Conservation (phyloP, 2,888 invertebrate species). For the Catocala nupta region DNA sequence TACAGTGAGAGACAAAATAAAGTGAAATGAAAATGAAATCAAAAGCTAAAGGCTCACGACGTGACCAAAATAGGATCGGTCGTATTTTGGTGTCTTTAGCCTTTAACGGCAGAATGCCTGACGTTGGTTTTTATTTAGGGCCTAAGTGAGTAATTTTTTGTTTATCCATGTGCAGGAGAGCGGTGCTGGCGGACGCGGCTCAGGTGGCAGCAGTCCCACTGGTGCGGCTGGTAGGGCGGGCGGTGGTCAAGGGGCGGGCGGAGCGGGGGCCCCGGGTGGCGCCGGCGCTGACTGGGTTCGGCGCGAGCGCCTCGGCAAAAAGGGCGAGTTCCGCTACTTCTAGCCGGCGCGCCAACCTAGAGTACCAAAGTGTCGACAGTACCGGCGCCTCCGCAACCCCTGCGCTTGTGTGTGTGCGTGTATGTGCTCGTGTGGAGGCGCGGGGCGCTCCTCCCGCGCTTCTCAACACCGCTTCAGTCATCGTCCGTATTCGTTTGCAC, state of each 20-base stretch:
- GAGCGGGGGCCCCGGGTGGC: conserved; percentile 68
- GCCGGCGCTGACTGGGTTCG: conserved; percentile 92
- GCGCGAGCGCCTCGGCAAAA: conserved; percentile 96
- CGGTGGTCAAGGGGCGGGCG: conserved; percentile 66
- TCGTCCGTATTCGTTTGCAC: conserved; percentile 15
- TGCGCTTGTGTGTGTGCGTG: conserved; percentile 27
- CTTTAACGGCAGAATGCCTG: no score
- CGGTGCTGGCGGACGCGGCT: conserved; percentile 58
- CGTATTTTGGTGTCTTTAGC: no score
- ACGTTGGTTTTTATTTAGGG: no score
- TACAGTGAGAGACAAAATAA: no score
- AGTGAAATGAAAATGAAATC: no score
- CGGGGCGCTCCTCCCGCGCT: not conserved
- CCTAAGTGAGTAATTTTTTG: not conserved
- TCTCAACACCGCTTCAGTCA: conserved; percentile 26
- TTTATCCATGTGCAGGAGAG: conserved; percentile 69
- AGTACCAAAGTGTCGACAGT: conserved; percentile 22
- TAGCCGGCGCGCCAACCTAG: conserved; percentile 77
- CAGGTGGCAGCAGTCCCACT: conserved; percentile 68
- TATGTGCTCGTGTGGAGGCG: conserved; percentile 15
- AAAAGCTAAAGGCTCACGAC: no score
- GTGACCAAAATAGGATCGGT: no score
- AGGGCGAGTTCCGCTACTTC: conserved; percentile 98
- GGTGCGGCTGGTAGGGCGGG: conserved; percentile 68
- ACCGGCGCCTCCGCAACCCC: conserved; percentile 17